A percentile compares a stretch with the other conserved stretches of the same genome.
Conservation (phyloP, 1,140 invertebrate genomes). For the Xylocopa sonorina region DNA sequence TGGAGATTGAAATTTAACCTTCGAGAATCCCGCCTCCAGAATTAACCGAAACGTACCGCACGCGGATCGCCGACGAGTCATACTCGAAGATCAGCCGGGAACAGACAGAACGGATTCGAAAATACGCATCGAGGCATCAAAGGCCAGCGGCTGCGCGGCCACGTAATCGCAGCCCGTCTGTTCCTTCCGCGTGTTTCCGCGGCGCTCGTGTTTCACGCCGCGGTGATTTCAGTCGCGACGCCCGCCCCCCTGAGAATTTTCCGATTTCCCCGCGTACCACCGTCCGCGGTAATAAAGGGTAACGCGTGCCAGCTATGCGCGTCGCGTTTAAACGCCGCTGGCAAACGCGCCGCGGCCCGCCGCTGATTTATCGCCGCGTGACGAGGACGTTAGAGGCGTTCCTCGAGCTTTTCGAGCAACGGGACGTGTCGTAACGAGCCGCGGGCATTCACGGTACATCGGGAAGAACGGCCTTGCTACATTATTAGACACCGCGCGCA, state of each 20-base stretch:
- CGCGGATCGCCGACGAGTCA: not conserved
- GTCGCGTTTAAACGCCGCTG: not conserved
- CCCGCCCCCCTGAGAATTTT: slow-evolving; percentile 13
- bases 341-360: slow-evolving; percentile 4
- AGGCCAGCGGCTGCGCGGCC: not conserved
- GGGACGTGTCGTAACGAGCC: slow-evolving; percentile 57
- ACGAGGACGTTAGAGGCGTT: slow-evolving; percentile 49
- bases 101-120: not conserved
- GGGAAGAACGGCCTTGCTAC: slow-evolving; percentile 64
- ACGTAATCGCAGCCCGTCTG: not conserved
- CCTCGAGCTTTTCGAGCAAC: slow-evolving; percentile 46
- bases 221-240: not conserved
- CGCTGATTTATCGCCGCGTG: slow-evolving; percentile 51
- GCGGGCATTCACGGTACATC: slow-evolving; percentile 43
- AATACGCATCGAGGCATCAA: not conserved
- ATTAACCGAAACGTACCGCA: not conserved
- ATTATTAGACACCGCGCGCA: slow-evolving; percentile 55
- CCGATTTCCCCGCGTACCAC: slow-evolving; percentile 22
- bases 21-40: too few relatives aligned
- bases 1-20: too few relatives aligned
- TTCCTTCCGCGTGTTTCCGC: slow-evolving; percentile 22
- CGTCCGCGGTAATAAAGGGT: slow-evolving; percentile 9
- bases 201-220: not conserved
- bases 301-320: slow-evolving; percentile 53
- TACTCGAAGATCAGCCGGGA: too few relatives aligned